phyloP scores from a whole-genome alignment of 1,140 invertebrate species.

The Druon quercuslanigerum region DNA sequence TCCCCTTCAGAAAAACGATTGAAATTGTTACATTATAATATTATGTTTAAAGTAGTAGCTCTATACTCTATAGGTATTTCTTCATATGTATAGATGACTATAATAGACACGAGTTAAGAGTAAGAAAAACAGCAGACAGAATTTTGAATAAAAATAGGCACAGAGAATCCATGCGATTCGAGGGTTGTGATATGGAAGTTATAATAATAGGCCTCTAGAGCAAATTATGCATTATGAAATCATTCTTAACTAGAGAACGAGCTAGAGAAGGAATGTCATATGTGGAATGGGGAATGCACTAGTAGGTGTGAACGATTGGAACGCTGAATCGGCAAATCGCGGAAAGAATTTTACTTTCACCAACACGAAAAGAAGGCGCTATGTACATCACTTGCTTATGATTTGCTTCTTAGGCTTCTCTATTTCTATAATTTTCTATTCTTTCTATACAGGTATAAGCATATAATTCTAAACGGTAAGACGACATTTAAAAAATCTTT shows the following conservation, averaged over 20 bases:
- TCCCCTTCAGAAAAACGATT: no score
- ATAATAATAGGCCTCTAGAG: neutral
- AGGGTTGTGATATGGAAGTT: neutral
- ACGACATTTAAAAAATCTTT: neutral
- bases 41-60: no score
- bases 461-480: neutral
- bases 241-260: constrained; percentile 10
- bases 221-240: constrained; percentile 20
- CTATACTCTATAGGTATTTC: neutral
- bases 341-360: constrained; percentile 29
- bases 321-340: constrained; percentile 3
- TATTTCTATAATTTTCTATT: neutral
- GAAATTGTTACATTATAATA: no score
- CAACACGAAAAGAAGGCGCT: constrained; percentile 2
- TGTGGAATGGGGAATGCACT: constrained; percentile 1
- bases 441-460: neutral
- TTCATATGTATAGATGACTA: neutral
- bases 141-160: neutral
- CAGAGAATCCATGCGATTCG: neutral
- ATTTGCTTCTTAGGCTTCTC: neutral
- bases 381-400: constrained; percentile 9
- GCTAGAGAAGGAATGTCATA: constrained; percentile 17
- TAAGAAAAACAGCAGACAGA: neutral
- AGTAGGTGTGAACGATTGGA: constrained; percentile 9
- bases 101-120: neutral